phyloP scores from a whole-genome alignment of 2,888 invertebrate genomes.

The Cheilosia variabilis region DNA sequence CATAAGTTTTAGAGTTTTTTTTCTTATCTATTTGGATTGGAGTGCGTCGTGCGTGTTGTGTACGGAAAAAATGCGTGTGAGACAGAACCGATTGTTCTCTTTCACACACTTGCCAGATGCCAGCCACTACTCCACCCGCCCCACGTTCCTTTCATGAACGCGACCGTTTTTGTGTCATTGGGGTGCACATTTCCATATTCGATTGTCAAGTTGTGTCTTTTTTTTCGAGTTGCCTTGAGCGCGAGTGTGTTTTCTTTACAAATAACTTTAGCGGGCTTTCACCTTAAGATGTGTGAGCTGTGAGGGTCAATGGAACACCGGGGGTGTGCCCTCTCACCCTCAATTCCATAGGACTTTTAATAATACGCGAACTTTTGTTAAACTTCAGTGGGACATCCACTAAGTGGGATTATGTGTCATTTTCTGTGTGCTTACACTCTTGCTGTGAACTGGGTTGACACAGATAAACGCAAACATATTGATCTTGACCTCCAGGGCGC shows the following conservation, averaged over 20 bases:
- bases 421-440: not conserved
- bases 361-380: not conserved
- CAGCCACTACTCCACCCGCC: not conserved
- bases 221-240: not conserved
- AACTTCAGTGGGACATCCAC: not conserved
- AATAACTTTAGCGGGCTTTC: conserved; percentile 59
- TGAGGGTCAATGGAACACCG: conserved; percentile 62
- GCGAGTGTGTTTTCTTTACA: conserved; percentile 11
- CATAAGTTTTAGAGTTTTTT: conserved; percentile 19
- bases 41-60: conserved; percentile 41
- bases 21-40: conserved; percentile 1
- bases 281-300: conserved; percentile 39
- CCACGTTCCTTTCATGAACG: not conserved
- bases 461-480: conserved; percentile 19
- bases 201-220: not conserved
- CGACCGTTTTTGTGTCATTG: conserved; percentile 27
- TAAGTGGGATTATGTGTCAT: not conserved
- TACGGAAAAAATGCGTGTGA: conserved; percentile 17
- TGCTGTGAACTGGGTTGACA: not conserved
- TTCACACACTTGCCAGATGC: not conserved
- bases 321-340: conserved; percentile 29
- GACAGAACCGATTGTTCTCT: conserved; percentile 11
- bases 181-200: conserved; percentile 22
- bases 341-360: not conserved
- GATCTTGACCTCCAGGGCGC: conserved; percentile 59